Conservation (phyloP, 1,140 invertebrate species). For the Drosophila rufa region DNA sequence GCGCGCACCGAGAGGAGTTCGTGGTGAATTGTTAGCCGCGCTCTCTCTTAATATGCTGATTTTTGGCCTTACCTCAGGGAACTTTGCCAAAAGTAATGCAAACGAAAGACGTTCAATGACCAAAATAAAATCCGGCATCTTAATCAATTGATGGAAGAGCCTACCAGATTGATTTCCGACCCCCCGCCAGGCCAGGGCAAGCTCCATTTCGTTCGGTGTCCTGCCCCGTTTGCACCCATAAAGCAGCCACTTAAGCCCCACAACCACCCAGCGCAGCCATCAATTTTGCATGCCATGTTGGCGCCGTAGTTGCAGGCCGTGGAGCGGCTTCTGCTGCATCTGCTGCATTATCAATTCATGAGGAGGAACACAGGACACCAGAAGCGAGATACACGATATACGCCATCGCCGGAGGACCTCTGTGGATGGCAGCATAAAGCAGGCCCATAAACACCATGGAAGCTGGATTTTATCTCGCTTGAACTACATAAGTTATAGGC, state of each 20-base stretch:
- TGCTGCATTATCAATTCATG: constrained; percentile 80
- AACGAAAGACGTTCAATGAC: constrained; percentile 1
- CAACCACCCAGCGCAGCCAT: constrained; percentile 53
- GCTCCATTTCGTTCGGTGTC: not conserved
- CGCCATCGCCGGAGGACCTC: constrained; percentile 38
- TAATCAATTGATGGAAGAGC: constrained; percentile 38
- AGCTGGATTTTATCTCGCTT: constrained; percentile 61
- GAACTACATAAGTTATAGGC: constrained; percentile 56
- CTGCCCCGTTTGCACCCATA: constrained; percentile 18
- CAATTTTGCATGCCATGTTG: constrained; percentile 67
- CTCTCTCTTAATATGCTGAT: constrained; percentile 30
- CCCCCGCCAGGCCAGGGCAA: not conserved
- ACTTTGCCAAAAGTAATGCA: constrained; percentile 1
- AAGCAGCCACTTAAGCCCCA: constrained; percentile 44
- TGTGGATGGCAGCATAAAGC: constrained; percentile 50
- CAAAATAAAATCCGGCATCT: not conserved
- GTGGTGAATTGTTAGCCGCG: constrained; percentile 32
- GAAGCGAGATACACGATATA: constrained; percentile 18
- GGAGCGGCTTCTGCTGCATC: constrained; percentile 75
- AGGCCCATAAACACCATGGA: constrained; percentile 67
- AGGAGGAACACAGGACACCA: constrained; percentile 49
- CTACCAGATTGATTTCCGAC: constrained; percentile 17
- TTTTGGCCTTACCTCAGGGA: constrained; percentile 5
- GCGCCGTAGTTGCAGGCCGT: constrained; percentile 47
- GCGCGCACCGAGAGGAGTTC: constrained; percentile 34